Evolutionary conservation across 2,113 vertebrate genomes (phyloP).

Genomic region (Mystacornis crossleyi): DNA sequence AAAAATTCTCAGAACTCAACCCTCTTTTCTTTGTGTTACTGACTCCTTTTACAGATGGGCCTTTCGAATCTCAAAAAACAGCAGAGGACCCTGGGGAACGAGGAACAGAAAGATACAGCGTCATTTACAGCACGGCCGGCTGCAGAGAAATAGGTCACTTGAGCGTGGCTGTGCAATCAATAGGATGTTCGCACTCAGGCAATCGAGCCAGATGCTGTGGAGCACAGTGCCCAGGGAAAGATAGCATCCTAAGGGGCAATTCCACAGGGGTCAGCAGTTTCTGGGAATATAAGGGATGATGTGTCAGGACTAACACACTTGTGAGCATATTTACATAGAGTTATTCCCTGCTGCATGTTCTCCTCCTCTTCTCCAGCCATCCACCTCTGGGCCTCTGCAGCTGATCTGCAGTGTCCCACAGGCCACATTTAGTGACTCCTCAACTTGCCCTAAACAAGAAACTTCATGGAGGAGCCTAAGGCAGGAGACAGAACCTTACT

Average conservation of each 20-base stretch:
- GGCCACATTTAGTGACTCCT: neutral
- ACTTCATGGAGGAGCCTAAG: neutral
- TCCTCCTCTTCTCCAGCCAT: neutral
- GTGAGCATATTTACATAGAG: neutral
- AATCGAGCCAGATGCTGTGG: neutral
- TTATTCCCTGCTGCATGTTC: neutral
- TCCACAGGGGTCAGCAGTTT: neutral
- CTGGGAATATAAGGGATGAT: neutral
- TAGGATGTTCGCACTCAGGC: neutral
- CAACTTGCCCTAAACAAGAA: neutral
- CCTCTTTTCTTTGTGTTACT: neutral
- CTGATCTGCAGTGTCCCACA: accelerated
- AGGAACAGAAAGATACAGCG: neutral
- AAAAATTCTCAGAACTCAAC: neutral
- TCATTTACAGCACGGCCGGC: neutral
- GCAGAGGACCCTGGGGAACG: neutral
- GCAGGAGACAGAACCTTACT: neutral
- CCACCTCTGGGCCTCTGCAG: neutral
- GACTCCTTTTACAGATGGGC: neutral
- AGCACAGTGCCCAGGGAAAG: neutral
- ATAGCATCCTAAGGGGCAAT: neutral
- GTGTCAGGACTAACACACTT: neutral
- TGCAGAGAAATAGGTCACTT: neutral
- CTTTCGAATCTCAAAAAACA: accelerated
- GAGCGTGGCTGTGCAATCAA: neutral